Percentiles rank a stretch among this genome's conserved stretches.
phyloP scores from a whole-genome alignment of 2,113 vertebrate species.

The Festucalex cinctus region DNA sequence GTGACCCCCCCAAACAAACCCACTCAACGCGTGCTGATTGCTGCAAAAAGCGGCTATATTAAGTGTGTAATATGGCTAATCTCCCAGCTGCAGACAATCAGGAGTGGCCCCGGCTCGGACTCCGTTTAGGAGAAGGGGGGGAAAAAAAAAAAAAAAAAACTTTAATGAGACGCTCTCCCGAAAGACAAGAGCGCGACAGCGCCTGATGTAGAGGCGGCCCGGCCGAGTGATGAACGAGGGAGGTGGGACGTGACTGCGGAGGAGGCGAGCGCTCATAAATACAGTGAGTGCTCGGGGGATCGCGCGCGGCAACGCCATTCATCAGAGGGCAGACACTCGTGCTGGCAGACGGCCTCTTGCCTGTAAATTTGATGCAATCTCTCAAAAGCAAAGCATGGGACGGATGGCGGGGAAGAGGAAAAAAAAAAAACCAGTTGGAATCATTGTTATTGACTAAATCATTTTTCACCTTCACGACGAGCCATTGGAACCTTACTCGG shows the following conservation, averaged over 20 bases:
- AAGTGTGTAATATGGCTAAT: slow-evolving; percentile 2
- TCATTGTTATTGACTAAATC: slow-evolving; percentile 20
- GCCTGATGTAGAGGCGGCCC: slow-evolving; percentile 49
- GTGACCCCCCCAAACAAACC: neutral
- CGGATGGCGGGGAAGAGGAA: neutral
- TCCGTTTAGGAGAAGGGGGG: slow-evolving; percentile 16
- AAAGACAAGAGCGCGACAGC: slow-evolving; percentile 32
- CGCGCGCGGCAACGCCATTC: slow-evolving; percentile 26
- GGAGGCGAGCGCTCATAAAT: slow-evolving; percentile 53
- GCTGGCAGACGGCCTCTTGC: slow-evolving; percentile 25
- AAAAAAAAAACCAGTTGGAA: slow-evolving; percentile 28
- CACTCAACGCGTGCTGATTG: neutral
- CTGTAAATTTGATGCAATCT: slow-evolving; percentile 36
- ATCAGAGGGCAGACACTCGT: slow-evolving; percentile 46
- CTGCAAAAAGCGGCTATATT: neutral
- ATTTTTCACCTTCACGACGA: neutral
- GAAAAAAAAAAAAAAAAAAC: too few species aligned
- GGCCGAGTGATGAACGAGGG: slow-evolving; percentile 29
- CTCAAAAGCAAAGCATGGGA: slow-evolving; percentile 16
- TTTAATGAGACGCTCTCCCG: slow-evolving; percentile 24
- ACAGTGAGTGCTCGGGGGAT: slow-evolving; percentile 37
- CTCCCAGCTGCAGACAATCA: slow-evolving; percentile 10
- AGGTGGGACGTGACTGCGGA: slow-evolving; percentile 30
- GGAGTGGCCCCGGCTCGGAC: slow-evolving; percentile 8
- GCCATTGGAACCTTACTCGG: too few species aligned